phyloP scores from a whole-genome alignment of 2,113 vertebrate genomes.

The Nesogale talazaci region DNA sequence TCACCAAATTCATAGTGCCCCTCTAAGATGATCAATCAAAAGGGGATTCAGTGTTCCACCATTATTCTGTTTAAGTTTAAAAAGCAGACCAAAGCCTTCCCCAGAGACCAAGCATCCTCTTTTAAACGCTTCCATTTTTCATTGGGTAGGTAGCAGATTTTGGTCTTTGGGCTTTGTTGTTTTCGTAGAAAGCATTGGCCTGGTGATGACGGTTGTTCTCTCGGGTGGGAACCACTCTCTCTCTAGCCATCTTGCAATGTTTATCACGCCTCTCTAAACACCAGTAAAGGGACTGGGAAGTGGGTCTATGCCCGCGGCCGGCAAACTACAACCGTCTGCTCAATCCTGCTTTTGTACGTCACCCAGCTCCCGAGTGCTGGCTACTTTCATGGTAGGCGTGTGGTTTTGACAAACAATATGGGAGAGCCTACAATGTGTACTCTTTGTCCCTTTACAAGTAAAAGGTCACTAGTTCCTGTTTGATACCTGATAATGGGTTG shows the following conservation, averaged over 20 bases:
- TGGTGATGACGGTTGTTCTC: neutral
- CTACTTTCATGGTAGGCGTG: neutral
- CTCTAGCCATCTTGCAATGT: neutral
- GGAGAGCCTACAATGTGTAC: neutral
- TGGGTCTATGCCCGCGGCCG: neutral
- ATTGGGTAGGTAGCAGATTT: neutral
- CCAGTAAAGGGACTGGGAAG: neutral
- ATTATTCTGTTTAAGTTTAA: neutral
- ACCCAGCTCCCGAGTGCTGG: too few relatives aligned
- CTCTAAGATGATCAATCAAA: neutral
- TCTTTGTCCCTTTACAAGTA: neutral
- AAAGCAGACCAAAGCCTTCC: neutral
- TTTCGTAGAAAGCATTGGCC: too few relatives aligned
- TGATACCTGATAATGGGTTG: neutral
- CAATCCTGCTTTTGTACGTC: neutral
- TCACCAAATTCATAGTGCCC: too few relatives aligned
- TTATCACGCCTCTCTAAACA: neutral
- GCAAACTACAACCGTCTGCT: neutral
- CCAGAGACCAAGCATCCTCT: neutral
- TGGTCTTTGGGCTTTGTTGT: constrained; percentile 12
- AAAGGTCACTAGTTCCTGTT: neutral
- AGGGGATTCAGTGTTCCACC: neutral
- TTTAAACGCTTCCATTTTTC: neutral
- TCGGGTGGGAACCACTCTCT: neutral
- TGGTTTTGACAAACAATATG: neutral